These are phyloP conservation scores for Microdon myrmicae DNA, from an alignment of 2,888 invertebrate genomes.

Conservation along the genomic window DNA sequence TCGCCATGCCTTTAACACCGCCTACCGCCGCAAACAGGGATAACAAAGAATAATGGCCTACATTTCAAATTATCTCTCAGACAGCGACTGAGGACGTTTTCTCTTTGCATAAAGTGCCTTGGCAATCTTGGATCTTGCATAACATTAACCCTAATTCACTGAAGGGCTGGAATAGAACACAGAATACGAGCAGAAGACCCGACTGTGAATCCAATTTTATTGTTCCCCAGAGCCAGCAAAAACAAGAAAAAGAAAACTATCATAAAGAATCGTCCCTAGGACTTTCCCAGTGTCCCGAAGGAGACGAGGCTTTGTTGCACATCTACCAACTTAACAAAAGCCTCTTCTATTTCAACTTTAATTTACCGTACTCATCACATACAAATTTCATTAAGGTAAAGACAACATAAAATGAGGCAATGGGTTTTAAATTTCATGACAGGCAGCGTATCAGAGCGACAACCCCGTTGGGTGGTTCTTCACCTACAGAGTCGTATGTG, in stretches of 20 bases:
- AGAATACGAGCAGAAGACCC: conserved; percentile 28
- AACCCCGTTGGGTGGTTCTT: no score
- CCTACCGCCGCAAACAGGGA: conserved; percentile 44
- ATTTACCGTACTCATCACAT: conserved; percentile 36
- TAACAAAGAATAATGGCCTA: conserved; percentile 51
- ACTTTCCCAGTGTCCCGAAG: no score
- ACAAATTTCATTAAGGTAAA: conserved; percentile 43
- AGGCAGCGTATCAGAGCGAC: no score
- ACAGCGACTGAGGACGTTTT: conserved; percentile 1
- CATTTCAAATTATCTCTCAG: conserved; percentile 38
- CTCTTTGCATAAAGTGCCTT: conserved; percentile 45
- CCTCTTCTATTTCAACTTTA: conserved; percentile 31
- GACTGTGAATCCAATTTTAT: conserved; percentile 46
- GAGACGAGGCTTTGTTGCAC: no score
- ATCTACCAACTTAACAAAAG: no score
- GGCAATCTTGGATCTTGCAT: conserved; percentile 48
- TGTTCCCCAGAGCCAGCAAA: conserved; percentile 44
- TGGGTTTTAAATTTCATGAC: no score
- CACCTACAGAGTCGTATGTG: no score
- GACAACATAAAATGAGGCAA: conserved; percentile 5
- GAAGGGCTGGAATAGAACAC: no score
- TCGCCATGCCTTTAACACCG: no score
- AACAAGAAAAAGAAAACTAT: no score
- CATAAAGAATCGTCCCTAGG: no score
- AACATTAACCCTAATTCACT: conserved; percentile 45